Base-by-base conservation (phyloP, 2,888 invertebrate species). In the Hydropsyche betteni region DNA sequence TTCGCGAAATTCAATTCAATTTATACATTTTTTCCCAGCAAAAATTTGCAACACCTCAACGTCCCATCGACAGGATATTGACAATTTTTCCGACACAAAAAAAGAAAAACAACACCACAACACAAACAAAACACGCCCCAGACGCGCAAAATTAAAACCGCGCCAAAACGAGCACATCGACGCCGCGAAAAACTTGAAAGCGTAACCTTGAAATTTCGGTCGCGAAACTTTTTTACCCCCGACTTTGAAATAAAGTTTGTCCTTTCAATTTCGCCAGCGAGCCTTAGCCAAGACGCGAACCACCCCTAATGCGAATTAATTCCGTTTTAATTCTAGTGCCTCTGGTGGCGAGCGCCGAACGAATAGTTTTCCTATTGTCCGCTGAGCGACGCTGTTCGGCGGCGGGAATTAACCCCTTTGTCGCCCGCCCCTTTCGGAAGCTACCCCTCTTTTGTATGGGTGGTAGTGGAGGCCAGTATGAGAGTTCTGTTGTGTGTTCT, bases 331-430 rank as follows among this genome's bases (percentile, higher is more conserved):
- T 70, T 36, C 70, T 12, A 68, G 58, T 58, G 38, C 74, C 70
- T 69, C 78, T 78, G 61, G 68, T 72, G 78, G 68, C 75, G 7
- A 68, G 12, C 52, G 38, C 44, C 50, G 33, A 73, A 55, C 34
- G 69, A 52, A 16, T 78, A 78, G 76, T 78, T 76, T 44, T 36
- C 5, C 78, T 78, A 78, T 74, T 58, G 75, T 14, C 76, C 78
- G 78, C 68, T 53, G 76, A 55, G 78, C 55, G 78, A 70, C 76
- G 78, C 71, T 70, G 12, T 53, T 44, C 7, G 44, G 6, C 44
- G 10, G 1, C 10, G 6, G 6, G 44, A 44, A 8, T 10, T 44
- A 8, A 6, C 44, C 44, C 44, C 44, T 44, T 44, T 10, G 7
- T 44, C 44, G 10, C 6, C 44, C 44, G 7, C 44, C 44, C 44